Base-by-base conservation (phyloP, 35 echinoderm and acorn worm species). In the Diadema setosum region DNA sequence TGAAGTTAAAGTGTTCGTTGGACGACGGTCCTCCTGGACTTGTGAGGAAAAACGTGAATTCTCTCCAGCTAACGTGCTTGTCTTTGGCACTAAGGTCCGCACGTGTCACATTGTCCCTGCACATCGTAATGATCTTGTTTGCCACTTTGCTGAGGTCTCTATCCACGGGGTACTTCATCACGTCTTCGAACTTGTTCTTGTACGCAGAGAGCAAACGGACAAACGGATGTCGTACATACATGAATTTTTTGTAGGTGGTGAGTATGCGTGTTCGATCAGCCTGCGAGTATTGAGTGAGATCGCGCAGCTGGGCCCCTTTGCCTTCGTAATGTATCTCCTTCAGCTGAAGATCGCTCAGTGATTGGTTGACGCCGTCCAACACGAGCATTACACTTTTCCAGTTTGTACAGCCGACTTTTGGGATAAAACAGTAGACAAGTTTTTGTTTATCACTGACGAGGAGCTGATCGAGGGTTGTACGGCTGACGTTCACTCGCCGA, bases 361-460 rank as follows among this genome's bases (percentile, higher is more conserved):
- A 24, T 57, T 83, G 50, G 6, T 46, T 27, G 5, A 31, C 46
- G 33, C 46, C 81, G 29, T 83, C 39, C n/a, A 83, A 29, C 2
- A 83, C 81, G 45, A 83, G 50, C 81, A 83, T 57, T 3, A 83
- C 81, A 6, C 24, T 29, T 56, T 83, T 83, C 81, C 81, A 83
- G 48, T 83, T 83, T 21, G 31, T 56, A 65, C 94, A 90, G 14
- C 94, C 90, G 5, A 91, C 81, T 57, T 83, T 83, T 24, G 81
- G 81, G 58, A 83, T 37, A 23, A 56, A 83, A 40, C 81, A 83
- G 46, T 83, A 83, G 3, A 55, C 5, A 15, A 46, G 45, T 21
- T 83, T 49, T 4, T 34, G 46, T 16, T 49, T 83, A 27, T 57
- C 46, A 23, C 55, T 83, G 8, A 83, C 81, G 25, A 56, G 55